phyloP scores from a whole-genome alignment of 1,140 invertebrate species.

The Heliconius himera region DNA sequence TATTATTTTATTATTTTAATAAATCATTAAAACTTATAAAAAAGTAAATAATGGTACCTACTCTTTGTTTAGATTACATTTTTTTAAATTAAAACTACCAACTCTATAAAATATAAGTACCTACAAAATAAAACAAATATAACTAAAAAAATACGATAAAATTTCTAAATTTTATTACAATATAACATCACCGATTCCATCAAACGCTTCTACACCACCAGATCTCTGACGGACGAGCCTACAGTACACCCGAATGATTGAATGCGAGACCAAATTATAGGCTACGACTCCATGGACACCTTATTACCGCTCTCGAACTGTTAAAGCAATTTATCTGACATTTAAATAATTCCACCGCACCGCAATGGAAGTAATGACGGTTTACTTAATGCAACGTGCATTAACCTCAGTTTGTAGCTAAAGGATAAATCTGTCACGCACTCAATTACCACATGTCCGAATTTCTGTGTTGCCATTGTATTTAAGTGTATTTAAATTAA shows the following conservation, averaged over 20 bases:
- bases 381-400: constrained; percentile 62
- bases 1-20: not conserved
- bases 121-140: not conserved
- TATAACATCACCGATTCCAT: not conserved
- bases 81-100: too few relatives aligned
- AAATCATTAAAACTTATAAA: too few relatives aligned
- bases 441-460: constrained; percentile 32
- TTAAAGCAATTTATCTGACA: constrained; percentile 79
- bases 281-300: constrained; percentile 67
- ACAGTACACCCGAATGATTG: constrained; percentile 68
- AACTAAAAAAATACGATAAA: not conserved
- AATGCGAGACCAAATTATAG: constrained; percentile 76
- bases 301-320: constrained; percentile 77
- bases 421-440: constrained; percentile 34
- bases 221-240: constrained; percentile 56
- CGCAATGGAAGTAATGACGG: constrained; percentile 65
- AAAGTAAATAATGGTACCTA: too few relatives aligned
- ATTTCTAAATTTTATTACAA: not conserved
- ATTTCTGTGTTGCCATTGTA: constrained; percentile 17
- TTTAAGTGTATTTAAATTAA: constrained; percentile 19
- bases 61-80: too few relatives aligned
- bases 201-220: constrained; percentile 35
- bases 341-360: constrained; percentile 75
- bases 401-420: constrained; percentile 47
- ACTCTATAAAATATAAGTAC: not conserved